Conservation (phyloP, 2,113 vertebrate species). For the Pyxicephalus adspersus region DNA sequence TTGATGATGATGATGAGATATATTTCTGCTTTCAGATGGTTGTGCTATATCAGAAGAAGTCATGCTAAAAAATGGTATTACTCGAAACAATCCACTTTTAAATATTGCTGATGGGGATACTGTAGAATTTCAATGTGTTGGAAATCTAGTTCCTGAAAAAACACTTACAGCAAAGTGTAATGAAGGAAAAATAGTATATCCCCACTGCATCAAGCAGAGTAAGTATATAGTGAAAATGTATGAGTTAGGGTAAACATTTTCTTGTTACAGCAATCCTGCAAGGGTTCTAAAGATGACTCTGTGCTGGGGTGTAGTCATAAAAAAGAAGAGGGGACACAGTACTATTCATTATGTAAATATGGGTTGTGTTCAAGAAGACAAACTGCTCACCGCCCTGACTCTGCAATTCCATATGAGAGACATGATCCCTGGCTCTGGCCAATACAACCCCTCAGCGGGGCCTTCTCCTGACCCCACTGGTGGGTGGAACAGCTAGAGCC, state of each 20-base stretch:
- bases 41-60: neutral
- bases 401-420: too few relatives aligned
- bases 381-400: too few relatives aligned
- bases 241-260: too few relatives aligned
- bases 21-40: neutral
- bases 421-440: too few relatives aligned
- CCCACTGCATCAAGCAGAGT: neutral
- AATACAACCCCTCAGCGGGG: too few relatives aligned
- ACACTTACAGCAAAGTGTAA: neutral
- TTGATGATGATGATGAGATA: neutral
- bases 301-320: neutral
- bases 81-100: neutral
- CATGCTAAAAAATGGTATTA: neutral
- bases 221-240: neutral
- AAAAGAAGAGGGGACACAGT: neutral
- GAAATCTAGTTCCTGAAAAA: neutral
- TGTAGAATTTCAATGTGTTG: slow-evolving; percentile 6
- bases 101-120: neutral
- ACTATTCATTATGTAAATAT: neutral
- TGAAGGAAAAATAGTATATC: neutral
- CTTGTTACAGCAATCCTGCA: too few relatives aligned
- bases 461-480: too few relatives aligned
- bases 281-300: neutral
- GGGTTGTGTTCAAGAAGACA: neutral
- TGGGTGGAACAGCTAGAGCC: too few relatives aligned